Evolutionary conservation across 2,797 vertebrate genomes (phyloP), one percentile per base, ranked within the genome.

Genomic region (Philypnodon macrostomus): DNA sequence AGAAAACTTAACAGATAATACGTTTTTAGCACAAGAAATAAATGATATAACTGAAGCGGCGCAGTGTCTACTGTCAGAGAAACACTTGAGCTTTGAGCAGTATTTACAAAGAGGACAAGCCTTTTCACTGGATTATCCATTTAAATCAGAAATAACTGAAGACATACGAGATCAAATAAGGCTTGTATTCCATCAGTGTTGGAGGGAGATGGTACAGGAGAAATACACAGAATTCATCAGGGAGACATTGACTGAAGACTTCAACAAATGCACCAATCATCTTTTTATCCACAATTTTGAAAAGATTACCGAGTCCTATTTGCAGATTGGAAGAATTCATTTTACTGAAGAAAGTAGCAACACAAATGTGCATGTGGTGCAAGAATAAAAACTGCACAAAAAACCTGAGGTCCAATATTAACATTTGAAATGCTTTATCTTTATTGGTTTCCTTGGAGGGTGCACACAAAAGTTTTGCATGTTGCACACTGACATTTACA

Each of bases 381-480:
- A 23, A n/a, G n/a, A n/a, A n/a, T n/a, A n/a, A n/a, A n/a, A 23
- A 23, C 6, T 23, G 21, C 21, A 23, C 21, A 23, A 23, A 23
- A 23, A 23, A 23, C 21, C 6, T 23, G 4, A 39, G n/a, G 4
- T 6, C 38, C 13, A 10, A 11, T 8, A 10, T 26, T 13, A 13
- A 14, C 10, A 40, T 27, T 65, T 50, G 59, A 59, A 78, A 72
- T 45, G 46, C 45, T 64, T 72, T 47, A 17, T 74, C 57, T 82
- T 84, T 83, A 84, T 83, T 83, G 53, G 53, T 58, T 58, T 74
- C 59, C 69, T 67, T 57, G 21, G 58, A 56, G 73, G 54, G 21
- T 27, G 53, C 59, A 58, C 35, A 56, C 50, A 57, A 53, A 44
- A 47, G 50, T 31, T 49, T 49, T 44, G 8, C 15, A 44, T 54